These are phyloP conservation scores for Diplazon laetatorius DNA, from an alignment of 2,888 invertebrate genomes.

Conservation along the genomic window DNA sequence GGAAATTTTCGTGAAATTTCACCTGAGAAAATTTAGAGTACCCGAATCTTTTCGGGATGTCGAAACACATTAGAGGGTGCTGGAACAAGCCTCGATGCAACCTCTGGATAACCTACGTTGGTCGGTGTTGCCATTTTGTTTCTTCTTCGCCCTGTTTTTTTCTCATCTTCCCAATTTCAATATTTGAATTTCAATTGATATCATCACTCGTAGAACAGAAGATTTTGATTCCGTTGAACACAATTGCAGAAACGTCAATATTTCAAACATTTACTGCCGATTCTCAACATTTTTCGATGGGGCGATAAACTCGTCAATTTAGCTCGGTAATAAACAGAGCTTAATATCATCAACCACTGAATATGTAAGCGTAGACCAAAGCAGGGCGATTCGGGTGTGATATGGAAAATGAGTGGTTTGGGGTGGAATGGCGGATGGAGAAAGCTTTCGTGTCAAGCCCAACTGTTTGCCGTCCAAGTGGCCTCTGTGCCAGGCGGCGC, in stretches of 20 bases:
- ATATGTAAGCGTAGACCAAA: slow-evolving; percentile 30
- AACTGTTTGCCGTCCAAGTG: slow-evolving; percentile 77
- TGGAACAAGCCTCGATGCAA: slow-evolving; percentile 13
- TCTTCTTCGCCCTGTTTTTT: too few species aligned
- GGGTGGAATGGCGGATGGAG: slow-evolving; percentile 50
- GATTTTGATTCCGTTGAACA: too few species aligned
- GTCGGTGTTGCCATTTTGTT: too few species aligned
- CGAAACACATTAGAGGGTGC: slow-evolving; percentile 26
- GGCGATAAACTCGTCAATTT: slow-evolving; percentile 42
- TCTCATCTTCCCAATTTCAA: too few species aligned
- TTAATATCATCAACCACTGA: slow-evolving; percentile 23
- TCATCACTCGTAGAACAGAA: too few species aligned
- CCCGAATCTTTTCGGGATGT: slow-evolving; percentile 8
- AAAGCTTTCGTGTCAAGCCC: slow-evolving; percentile 76
- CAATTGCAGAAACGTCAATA: too few species aligned
- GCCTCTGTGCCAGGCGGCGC: slow-evolving; percentile 78
- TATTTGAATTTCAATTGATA: too few species aligned
- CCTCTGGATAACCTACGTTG: not conserved
- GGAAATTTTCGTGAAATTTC: slow-evolving; percentile 59
- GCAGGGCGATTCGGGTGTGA: slow-evolving; percentile 36
- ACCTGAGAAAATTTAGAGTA: slow-evolving; percentile 50
- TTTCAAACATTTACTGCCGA: not conserved
- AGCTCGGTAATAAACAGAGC: slow-evolving; percentile 47
- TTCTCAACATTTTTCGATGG: not conserved
- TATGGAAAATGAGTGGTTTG: slow-evolving; percentile 11